Base-by-base conservation (phyloP, 2,113 vertebrate genomes). In the Pipa parva region DNA sequence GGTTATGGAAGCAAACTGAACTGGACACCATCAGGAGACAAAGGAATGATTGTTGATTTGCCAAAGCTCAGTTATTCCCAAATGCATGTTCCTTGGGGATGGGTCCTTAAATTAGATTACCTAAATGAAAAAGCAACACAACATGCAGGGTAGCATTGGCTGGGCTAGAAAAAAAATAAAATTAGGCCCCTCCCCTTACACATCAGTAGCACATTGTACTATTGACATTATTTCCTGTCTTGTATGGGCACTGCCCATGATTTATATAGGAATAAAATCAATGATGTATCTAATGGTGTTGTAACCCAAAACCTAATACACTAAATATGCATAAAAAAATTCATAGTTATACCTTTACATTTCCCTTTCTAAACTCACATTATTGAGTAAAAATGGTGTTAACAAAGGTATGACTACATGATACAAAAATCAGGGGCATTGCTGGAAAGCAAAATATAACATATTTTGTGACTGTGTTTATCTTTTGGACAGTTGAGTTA, bases 31-130 rank as follows among this genome's bases (percentile, higher is more conserved):
- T 31, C 78, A 18, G 80, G 77, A 69, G 82, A 87, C 20, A 72
- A 55, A 0, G 95, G 94, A 63, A 81, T 98, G 0, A 0, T 27
- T 10, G 80, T 95, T 8, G 5, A 78, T 50, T 74, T 95, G 63
- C 94, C 95, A 15, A 76, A 29, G 1, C 74, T 95, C 49, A 80
- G 80, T 33, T 37, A 78, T 42, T 72, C 60, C 66, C 84, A 93
- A 81, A 72, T 93, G 83, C 92, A 94, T 0, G 93, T 88, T 72
- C 84, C 83, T 48, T 98, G 95, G 95, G 95, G 83, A 65, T 99
- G 97, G 97, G 83, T 88, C 1, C 78, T 99, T 37, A 85, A 63
- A 59, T 75, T 99, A 62, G 92, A 76, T 1, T 80, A 81, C 0
- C 51, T 86, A 58, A 69, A 42, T 37, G 89, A 36, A 2, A 11